These are phyloP conservation scores for Corythornis cristatus DNA, from an alignment of 2,113 vertebrate genomes.

Conservation along the genomic window DNA sequence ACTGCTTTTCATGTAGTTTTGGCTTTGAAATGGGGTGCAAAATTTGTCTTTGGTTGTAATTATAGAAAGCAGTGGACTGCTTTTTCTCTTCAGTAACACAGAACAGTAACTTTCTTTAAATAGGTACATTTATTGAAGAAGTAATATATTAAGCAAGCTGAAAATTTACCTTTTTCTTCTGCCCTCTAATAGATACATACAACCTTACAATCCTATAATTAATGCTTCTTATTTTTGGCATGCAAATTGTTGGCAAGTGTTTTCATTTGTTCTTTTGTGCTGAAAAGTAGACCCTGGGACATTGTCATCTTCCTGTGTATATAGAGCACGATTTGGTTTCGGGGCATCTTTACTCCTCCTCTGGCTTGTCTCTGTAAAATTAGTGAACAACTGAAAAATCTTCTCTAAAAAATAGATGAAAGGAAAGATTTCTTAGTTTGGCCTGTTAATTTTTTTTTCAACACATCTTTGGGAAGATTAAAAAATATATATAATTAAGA, in stretches of 20 bases:
- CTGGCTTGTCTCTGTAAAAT: not conserved
- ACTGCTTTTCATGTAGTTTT: not conserved
- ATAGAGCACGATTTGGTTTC: not conserved
- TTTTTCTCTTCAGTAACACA: constrained; percentile 44
- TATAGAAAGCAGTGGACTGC: constrained; percentile 34
- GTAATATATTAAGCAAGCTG: constrained; percentile 2
- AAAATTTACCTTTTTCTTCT: constrained; percentile 21
- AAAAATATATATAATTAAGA: not conserved
- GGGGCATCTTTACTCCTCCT: not conserved
- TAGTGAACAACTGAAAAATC: not conserved
- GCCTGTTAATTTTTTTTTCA: not conserved
- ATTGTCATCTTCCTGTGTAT: not conserved
- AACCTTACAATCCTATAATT: constrained; percentile 45
- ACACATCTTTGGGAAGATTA: accelerated
- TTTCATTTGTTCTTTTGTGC: not conserved
- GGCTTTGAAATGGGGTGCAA: constrained; percentile 36
- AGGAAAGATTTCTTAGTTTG: not conserved
- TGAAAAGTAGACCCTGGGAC: not conserved
- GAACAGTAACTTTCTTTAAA: constrained; percentile 46
- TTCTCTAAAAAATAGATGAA: not conserved
- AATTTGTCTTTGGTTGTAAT: constrained; percentile 46
- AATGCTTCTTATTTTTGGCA: constrained; percentile 23
- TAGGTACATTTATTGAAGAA: constrained; percentile 36
- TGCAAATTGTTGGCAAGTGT: not conserved
- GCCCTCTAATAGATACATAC: not conserved